phyloP scores from a whole-genome alignment of 2,888 invertebrate species.

The Actias luna region DNA sequence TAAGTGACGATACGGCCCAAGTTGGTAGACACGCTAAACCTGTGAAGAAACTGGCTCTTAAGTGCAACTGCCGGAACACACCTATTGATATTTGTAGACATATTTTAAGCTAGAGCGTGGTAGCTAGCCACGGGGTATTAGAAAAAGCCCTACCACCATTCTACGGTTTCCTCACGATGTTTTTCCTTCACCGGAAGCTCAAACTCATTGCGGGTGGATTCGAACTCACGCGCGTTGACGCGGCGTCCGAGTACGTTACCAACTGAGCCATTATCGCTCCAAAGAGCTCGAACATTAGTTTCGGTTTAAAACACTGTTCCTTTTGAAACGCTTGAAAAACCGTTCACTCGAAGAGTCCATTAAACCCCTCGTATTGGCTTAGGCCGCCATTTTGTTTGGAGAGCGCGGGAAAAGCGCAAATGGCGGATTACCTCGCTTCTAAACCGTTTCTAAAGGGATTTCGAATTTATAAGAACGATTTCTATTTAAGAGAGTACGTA shows the following conservation, averaged over 20 bases:
- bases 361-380: constrained; percentile 25
- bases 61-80: no score
- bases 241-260: not conserved
- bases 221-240: not conserved
- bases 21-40: no score
- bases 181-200: no score
- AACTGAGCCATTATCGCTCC: not conserved
- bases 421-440: constrained; percentile 26
- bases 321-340: not conserved
- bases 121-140: no score
- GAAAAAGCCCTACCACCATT: no score
- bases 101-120: no score
- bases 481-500: not conserved
- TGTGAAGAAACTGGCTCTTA: no score
- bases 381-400: constrained; percentile 32
- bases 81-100: no score
- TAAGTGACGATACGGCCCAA: no score
- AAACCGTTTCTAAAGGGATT: not conserved
- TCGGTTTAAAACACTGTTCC: not conserved
- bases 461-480: not conserved
- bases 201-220: no score
- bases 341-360: constrained; percentile 28
- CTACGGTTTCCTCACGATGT: no score
- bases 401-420: constrained; percentile 28
- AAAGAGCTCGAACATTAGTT: not conserved